Evolutionary conservation across 1,140 invertebrate genomes (phyloP).

Genomic region (Eurosta solidaginis): DNA sequence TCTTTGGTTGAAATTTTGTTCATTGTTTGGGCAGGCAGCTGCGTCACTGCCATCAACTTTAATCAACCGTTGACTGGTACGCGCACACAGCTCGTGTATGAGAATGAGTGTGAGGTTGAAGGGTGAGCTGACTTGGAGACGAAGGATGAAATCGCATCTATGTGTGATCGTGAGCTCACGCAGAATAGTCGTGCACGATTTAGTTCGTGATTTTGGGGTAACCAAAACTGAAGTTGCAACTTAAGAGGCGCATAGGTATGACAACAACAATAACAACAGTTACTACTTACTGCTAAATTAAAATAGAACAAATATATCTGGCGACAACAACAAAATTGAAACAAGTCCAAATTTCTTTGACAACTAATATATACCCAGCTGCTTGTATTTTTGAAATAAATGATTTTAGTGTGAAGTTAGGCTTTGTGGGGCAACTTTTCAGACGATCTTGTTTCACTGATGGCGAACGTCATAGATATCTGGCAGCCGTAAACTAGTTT

Average conservation of each 20-base stretch:
- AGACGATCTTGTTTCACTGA: too few species aligned
- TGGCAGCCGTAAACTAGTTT: too few species aligned
- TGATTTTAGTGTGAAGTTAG: too few species aligned
- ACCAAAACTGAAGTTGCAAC: conserved; percentile 22
- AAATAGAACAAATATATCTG: background rate
- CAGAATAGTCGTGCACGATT: conserved; percentile 61
- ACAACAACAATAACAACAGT: background rate
- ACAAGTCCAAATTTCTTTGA: too few species aligned
- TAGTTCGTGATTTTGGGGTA: conserved; percentile 57
- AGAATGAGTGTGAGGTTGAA: background rate
- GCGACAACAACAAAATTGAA: background rate
- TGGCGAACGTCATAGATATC: too few species aligned
- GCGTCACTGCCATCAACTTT: background rate
- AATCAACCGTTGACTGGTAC: too few species aligned
- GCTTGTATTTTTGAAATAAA: too few species aligned
- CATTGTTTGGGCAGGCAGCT: background rate
- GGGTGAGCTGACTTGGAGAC: background rate
- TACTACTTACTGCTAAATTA: background rate
- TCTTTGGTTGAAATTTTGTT: background rate
- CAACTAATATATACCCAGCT: too few species aligned
- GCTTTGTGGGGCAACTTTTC: too few species aligned
- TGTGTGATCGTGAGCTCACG: conserved; percentile 58
- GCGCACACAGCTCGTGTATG: too few species aligned
- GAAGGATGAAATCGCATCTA: background rate
- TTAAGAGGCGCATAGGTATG: conserved; percentile 6